Conservation (phyloP, 2,888 invertebrate species). For the Xestobium rufovillosum region DNA sequence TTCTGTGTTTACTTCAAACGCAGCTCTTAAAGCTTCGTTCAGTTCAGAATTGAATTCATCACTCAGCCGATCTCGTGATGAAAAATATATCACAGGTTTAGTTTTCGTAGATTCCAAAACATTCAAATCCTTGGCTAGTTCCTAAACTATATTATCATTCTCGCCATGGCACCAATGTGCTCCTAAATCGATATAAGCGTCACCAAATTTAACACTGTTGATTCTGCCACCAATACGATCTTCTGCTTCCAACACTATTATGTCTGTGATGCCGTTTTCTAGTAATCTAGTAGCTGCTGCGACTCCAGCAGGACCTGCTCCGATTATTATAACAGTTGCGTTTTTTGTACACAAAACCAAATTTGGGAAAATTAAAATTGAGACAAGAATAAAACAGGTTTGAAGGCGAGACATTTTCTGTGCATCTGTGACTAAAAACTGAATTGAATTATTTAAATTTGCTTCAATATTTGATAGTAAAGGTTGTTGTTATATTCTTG, state of each 20-base stretch:
- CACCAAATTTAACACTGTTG: conserved; percentile 25
- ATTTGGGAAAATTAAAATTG: no score
- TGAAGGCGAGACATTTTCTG: no score
- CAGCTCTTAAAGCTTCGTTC: no score
- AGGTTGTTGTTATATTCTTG: no score
- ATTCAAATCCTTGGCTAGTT: conserved; percentile 24
- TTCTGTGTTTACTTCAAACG: no score
- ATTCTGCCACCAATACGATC: conserved; percentile 28
- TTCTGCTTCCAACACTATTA: conserved; percentile 39
- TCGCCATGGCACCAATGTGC: conserved; percentile 31
- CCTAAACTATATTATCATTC: conserved; percentile 27
- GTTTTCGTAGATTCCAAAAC: conserved; percentile 24
- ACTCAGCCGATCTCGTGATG: conserved; percentile 17
- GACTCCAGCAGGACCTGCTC: conserved; percentile 52
- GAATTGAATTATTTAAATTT: no score
- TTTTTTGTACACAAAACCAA: no score
- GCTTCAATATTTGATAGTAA: no score
- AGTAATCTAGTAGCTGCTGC: conserved; percentile 47
- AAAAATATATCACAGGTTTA: conserved; percentile 8
- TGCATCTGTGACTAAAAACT: no score
- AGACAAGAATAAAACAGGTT: no score
- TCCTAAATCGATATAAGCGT: conserved; percentile 28
- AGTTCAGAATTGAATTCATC: conserved; percentile 11
- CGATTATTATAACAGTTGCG: conserved; percentile 47
- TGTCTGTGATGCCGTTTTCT: conserved; percentile 41